A percentile compares a stretch with the other conserved stretches of the same genome.
Evolutionary conservation across 2,113 vertebrate genomes (phyloP).

Genomic region (Mungos mungo): DNA sequence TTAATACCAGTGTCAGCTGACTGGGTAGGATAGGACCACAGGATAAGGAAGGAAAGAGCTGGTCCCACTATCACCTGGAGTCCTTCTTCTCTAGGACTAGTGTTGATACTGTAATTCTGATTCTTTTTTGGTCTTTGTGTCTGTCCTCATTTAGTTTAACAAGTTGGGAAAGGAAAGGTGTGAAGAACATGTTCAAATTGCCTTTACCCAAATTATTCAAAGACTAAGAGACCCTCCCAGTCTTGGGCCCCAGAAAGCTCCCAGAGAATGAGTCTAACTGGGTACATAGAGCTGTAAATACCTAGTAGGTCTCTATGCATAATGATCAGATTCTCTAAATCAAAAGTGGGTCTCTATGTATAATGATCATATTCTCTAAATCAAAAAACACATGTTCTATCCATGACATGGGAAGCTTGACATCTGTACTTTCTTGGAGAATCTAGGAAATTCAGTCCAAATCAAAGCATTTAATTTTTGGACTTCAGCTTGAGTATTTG

Average conservation of each 20-base stretch:
- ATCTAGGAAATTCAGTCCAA: not conserved
- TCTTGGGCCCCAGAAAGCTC: not conserved
- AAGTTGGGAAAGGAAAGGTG: not conserved
- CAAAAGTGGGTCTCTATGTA: not conserved
- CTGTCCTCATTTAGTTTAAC: not conserved
- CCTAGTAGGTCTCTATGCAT: not conserved
- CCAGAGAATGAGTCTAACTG: not conserved
- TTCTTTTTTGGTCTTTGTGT: not conserved
- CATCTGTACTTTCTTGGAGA: not conserved
- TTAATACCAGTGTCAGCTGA: not conserved
- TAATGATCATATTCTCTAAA: not conserved
- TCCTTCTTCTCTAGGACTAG: not conserved
- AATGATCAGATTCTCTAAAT: not conserved
- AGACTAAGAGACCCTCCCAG: not conserved
- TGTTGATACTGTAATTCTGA: not conserved
- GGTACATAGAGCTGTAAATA: not conserved
- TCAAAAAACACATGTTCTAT: not conserved
- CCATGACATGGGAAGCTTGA: not conserved
- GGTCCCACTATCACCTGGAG: rapidly evolving
- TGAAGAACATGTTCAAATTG: not conserved
- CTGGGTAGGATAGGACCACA: not conserved
- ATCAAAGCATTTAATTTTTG: not conserved
- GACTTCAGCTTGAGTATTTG: not conserved
- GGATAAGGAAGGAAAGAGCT: not conserved
- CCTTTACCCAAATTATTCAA: not conserved